Conservation (phyloP, 2,888 invertebrate species). For the Cacoxenus indagator region DNA sequence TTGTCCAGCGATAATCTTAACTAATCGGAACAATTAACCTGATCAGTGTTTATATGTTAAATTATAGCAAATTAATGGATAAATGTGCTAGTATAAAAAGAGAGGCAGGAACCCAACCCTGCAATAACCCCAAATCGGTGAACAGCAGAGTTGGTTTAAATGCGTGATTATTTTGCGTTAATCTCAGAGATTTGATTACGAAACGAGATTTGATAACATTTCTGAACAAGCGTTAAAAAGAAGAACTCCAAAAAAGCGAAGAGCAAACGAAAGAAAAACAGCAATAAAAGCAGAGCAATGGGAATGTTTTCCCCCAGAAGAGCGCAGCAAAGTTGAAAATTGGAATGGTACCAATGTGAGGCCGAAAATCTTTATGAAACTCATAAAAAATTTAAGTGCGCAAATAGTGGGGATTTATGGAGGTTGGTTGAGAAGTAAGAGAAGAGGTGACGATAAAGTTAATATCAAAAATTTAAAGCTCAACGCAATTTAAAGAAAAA, state of each 20-base stretch:
- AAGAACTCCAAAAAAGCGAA: slow-evolving; percentile 20
- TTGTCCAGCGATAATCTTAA: neutral
- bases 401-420: neutral
- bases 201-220: slow-evolving; percentile 48
- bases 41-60: neutral
- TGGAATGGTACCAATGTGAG: neutral
- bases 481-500: slow-evolving; percentile 35
- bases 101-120: neutral
- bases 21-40: neutral
- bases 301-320: neutral
- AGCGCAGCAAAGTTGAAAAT: neutral
- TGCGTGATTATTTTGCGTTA: slow-evolving; percentile 15
- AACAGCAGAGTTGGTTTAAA: neutral
- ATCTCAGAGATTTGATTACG: slow-evolving; percentile 42
- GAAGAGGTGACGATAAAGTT: neutral
- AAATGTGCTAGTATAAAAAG: neutral
- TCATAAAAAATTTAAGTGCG: slow-evolving; percentile 15
- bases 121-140: neutral
- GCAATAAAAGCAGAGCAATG: neutral
- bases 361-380: slow-evolving; percentile 17
- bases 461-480: slow-evolving; percentile 19
- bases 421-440: neutral
- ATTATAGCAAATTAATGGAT: neutral
- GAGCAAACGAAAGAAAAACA: slow-evolving; percentile 14
- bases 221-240: slow-evolving; percentile 33